These are phyloP conservation scores for Dynastes hyllus DNA, from an alignment of 2,888 invertebrate genomes.

Conservation along the genomic window DNA sequence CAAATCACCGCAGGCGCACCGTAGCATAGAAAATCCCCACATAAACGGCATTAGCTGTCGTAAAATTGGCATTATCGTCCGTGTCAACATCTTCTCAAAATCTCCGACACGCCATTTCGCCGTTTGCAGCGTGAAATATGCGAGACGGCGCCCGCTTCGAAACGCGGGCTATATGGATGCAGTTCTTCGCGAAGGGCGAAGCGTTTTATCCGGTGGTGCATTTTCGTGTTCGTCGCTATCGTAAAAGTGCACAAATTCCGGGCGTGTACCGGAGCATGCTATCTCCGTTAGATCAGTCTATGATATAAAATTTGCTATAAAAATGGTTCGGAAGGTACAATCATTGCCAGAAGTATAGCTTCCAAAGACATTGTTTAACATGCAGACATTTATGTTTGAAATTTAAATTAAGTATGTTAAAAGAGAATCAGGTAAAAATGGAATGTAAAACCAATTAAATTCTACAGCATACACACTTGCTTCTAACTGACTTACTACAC, in stretches of 20 bases:
- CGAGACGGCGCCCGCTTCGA: not conserved
- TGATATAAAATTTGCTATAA: slow-evolving; percentile 38
- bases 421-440: too few species aligned
- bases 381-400: too few species aligned
- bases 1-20: slow-evolving; percentile 16
- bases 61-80: slow-evolving; percentile 44
- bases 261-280: not conserved
- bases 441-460: too few species aligned
- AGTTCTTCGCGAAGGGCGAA: slow-evolving; percentile 1
- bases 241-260: slow-evolving; percentile 34
- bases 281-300: slow-evolving; percentile 10
- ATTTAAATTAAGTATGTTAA: too few species aligned
- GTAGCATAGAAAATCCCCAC: slow-evolving; percentile 41
- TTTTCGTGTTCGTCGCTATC: slow-evolving; percentile 23
- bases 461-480: too few species aligned
- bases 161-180: not conserved
- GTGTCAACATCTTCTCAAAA: slow-evolving; percentile 47
- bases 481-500: too few species aligned
- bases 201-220: slow-evolving; percentile 26
- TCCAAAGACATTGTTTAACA: not conserved
- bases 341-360: not conserved
- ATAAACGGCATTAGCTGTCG: slow-evolving; percentile 44
- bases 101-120: slow-evolving; percentile 39
- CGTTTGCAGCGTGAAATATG: slow-evolving; percentile 16
- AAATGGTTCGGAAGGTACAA: slow-evolving; percentile 23